Evolutionary conservation across 1,140 invertebrate genomes (phyloP).

Genomic region (Teleogryllus occipitalis): DNA sequence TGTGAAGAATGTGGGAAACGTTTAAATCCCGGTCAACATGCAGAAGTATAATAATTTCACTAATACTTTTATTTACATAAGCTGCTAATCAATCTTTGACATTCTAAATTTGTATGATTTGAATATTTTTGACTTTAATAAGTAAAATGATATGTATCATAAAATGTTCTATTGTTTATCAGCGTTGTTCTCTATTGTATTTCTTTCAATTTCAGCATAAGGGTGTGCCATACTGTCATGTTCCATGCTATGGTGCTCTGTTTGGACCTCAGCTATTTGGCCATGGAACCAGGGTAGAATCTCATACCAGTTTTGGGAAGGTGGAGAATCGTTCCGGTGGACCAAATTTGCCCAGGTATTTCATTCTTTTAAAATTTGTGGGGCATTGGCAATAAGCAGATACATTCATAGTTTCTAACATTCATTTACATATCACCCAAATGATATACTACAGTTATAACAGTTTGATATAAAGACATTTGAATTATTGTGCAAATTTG

Average conservation of each 20-base stretch:
- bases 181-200: conserved; percentile 12
- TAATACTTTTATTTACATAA: too few relatives aligned
- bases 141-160: too few relatives aligned
- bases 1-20: conserved; percentile 87
- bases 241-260: conserved; percentile 79
- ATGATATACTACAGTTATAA: too few relatives aligned
- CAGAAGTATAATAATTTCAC: conserved; percentile 50
- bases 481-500: too few relatives aligned
- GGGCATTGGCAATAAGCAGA: too few relatives aligned
- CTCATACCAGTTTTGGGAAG: conserved; percentile 75
- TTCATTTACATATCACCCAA: too few relatives aligned
- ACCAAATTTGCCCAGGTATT: conserved; percentile 33
- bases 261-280: conserved; percentile 82
- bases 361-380: neutral
- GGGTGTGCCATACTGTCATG: conserved; percentile 83
- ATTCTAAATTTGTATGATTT: neutral
- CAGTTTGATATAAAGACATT: too few relatives aligned
- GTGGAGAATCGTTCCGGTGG: conserved; percentile 45
- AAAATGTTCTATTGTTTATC: too few relatives aligned
- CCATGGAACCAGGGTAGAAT: conserved; percentile 76
- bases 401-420: too few relatives aligned
- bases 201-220: conserved; percentile 57
- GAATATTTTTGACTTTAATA: neutral
- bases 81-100: too few relatives aligned
- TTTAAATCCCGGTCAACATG: conserved; percentile 81